These are phyloP conservation scores for Apamea monoglypha DNA, from an alignment of 2,888 invertebrate genomes.

Conservation along the genomic window DNA sequence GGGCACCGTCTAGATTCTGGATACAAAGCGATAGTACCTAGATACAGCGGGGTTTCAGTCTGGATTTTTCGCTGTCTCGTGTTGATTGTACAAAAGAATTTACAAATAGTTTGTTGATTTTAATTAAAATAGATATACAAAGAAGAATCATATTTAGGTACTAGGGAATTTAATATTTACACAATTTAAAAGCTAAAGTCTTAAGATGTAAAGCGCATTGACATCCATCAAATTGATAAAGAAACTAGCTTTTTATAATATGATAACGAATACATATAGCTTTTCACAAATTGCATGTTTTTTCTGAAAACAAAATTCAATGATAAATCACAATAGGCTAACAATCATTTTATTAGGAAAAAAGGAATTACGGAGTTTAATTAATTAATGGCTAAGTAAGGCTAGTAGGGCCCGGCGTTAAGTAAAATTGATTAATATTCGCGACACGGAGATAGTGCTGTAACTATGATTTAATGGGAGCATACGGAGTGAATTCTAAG, in stretches of 20 bases:
- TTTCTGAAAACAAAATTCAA: neutral
- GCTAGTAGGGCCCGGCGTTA: slow-evolving; percentile 16
- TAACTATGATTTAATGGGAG: slow-evolving; percentile 35
- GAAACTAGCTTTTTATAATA: neutral
- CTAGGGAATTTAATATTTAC: neutral
- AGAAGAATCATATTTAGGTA: neutral
- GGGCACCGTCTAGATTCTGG: slow-evolving; percentile 49
- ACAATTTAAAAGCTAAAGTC: too few species aligned
- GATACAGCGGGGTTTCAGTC: slow-evolving; percentile 15
- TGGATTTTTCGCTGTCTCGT: slow-evolving; percentile 28
- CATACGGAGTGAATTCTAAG: slow-evolving; percentile 36
- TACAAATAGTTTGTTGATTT: slow-evolving; percentile 23
- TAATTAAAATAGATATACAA: slow-evolving; percentile 15
- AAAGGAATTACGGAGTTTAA: slow-evolving; percentile 28
- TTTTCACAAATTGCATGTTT: neutral
- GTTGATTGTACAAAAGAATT: slow-evolving; percentile 41
- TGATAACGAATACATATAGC: too few species aligned
- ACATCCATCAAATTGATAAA: neutral
- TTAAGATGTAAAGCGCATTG: neutral
- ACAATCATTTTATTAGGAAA: neutral
- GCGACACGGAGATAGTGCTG: slow-evolving; percentile 29
- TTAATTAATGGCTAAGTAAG: slow-evolving; percentile 19
- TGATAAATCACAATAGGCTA: neutral
- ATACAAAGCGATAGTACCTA: slow-evolving; percentile 24
- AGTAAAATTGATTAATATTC: slow-evolving; percentile 46